Conservation (phyloP, 2,113 vertebrate species). For the Serilophus lunatus region DNA sequence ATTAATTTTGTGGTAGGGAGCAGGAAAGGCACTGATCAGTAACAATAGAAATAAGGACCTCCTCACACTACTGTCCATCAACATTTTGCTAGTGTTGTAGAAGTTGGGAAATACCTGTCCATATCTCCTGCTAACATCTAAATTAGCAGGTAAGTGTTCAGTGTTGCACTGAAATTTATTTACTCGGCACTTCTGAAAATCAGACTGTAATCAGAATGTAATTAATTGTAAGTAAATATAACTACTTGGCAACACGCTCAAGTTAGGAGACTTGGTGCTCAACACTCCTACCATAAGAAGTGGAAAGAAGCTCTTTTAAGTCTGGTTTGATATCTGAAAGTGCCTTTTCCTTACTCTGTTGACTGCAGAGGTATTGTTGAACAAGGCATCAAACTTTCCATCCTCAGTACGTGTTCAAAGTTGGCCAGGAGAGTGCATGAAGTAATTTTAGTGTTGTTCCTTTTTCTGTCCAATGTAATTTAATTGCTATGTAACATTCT, state of each 20-base stretch:
- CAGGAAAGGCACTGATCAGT: background rate
- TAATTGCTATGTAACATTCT: background rate
- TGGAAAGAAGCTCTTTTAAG: background rate
- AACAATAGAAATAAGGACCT: background rate
- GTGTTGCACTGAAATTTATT: background rate
- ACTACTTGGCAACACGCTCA: background rate
- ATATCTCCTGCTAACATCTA: background rate
- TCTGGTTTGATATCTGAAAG: background rate
- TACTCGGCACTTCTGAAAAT: background rate
- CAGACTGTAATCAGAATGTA: background rate
- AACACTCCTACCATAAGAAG: accelerated
- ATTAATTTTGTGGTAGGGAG: background rate
- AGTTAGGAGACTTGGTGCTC: background rate
- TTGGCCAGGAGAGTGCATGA: background rate
- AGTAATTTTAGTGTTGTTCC: background rate
- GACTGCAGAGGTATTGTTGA: background rate
- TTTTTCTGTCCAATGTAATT: background rate
- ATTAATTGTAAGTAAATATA: background rate
- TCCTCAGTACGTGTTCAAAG: background rate
- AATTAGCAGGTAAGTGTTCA: background rate
- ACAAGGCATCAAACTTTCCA: background rate
- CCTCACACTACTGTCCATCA: background rate
- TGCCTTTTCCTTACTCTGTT: background rate
- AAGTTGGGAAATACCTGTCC: background rate
- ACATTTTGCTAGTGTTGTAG: background rate